Conservation (phyloP, 2,888 invertebrate genomes). For the Acrocyrtus sp. region DNA sequence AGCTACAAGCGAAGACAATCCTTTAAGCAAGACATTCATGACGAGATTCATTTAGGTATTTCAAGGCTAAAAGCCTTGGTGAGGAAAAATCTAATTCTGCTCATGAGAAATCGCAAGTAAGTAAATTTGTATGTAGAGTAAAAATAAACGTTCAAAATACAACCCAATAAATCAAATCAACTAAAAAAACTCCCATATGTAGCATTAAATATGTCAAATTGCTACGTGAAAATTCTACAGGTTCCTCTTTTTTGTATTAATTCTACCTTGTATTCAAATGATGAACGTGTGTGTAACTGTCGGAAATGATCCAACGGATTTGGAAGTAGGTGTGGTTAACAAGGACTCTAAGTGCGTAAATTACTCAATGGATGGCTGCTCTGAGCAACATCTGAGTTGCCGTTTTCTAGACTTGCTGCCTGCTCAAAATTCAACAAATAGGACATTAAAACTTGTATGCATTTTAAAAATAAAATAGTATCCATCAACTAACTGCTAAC, state of each 20-base stretch:
- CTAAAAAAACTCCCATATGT: not conserved
- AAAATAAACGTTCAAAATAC: not conserved
- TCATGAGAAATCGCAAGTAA: conserved; percentile 75
- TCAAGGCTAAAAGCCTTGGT: conserved; percentile 51
- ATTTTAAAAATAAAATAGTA: not conserved
- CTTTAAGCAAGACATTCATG: conserved; percentile 45
- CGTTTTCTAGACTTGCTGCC: conserved; percentile 46
- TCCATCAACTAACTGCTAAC: not conserved
- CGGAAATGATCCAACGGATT: conserved; percentile 52
- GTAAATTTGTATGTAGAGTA: conserved; percentile 20
- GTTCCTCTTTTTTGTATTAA: conserved; percentile 53
- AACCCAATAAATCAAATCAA: not conserved
- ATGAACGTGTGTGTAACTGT: conserved; percentile 53
- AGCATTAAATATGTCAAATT: not conserved
- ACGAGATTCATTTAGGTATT: conserved; percentile 42
- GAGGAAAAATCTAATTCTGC: conserved; percentile 53
- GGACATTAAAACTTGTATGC: conserved; percentile 39
- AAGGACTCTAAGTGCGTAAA: conserved; percentile 45
- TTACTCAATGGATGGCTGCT: conserved; percentile 32
- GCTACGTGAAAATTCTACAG: conserved; percentile 4
- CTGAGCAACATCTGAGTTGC: conserved; percentile 37
- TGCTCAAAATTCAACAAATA: conserved; percentile 33
- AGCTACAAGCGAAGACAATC: conserved; percentile 46
- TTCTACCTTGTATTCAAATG: conserved; percentile 52
- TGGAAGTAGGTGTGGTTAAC: conserved; percentile 53